A percentile compares a stretch with the other conserved stretches of the same genome.
These are phyloP conservation scores for Tolypeutes matacus DNA, from an alignment of 2,797 vertebrate genomes.

Conservation along the genomic window DNA sequence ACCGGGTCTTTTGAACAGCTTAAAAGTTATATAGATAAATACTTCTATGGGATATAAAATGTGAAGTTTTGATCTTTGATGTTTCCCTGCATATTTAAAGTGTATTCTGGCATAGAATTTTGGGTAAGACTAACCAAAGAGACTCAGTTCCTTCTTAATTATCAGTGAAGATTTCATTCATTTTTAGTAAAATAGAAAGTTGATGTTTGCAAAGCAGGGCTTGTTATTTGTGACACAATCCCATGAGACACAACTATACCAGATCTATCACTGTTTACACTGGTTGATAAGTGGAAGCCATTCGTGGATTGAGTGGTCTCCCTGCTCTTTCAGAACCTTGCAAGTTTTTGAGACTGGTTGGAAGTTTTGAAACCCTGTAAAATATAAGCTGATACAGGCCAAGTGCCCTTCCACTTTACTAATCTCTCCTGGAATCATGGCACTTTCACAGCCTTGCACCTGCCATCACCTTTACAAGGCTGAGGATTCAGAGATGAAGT, in stretches of 20 bases:
- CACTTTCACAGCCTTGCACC: too few relatives aligned
- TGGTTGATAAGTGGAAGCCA: rapidly evolving
- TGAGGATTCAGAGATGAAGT: not conserved
- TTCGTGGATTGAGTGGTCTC: not conserved
- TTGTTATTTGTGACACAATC: not conserved
- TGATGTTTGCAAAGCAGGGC: not conserved
- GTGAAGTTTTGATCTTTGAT: too few relatives aligned
- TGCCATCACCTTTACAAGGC: not conserved
- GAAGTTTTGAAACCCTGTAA: not conserved
- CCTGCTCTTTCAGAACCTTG: not conserved
- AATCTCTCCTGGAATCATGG: not conserved
- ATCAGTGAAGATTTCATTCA: not conserved
- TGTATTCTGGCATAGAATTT: too few relatives aligned
- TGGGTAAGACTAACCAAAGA: not conserved
- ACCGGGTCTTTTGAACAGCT: too few relatives aligned
- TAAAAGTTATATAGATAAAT: too few relatives aligned
- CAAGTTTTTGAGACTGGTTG: not conserved
- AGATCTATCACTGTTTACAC: rapidly evolving
- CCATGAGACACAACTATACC: not conserved
- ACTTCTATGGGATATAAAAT: too few relatives aligned
- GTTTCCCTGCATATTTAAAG: too few relatives aligned
- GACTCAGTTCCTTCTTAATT: not conserved
- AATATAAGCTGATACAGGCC: rapidly evolving
- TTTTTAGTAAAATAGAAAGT: not conserved
- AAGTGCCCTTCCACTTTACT: rapidly evolving